Evolutionary conservation across 2,888 invertebrate genomes (phyloP), one percentile per base, ranked within the genome.

Genomic region (Arctia plantaginis): DNA sequence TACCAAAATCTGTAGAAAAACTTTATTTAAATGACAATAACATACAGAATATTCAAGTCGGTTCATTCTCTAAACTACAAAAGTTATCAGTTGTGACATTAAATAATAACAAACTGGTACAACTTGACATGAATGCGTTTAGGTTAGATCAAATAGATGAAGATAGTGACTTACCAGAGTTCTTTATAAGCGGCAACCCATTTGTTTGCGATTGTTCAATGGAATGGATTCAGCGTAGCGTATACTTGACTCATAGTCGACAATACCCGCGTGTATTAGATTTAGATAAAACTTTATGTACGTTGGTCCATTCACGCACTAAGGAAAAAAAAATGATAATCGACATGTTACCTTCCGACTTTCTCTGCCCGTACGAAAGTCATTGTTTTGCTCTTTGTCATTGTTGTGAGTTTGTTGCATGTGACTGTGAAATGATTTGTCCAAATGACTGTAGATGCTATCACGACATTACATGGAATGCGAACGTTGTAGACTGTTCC

Each of bases 351-450:
- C 96, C 97, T 77, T 97, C 97, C 80, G 97, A 98, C 92, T 98
- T 98, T 94, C 96, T 98, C 84, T 98, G 98, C 91, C 97, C 97
- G 35, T 98, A 98, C 92, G 97, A 97, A 87, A 97, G 97, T 74
- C 98, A 98, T 93, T 98, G 98, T 94, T 98, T 98, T 89, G 97
- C 98, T n/a, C 94, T 98, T 30, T 98, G 98, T 91, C 98, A 98
- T 92, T 98, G 98, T 93, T 98, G 98, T 94, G 98, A 98, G 86
- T 98, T 98, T 91, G 98, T 98, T 87, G 98, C 98, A 71, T 98
- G 98, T 93, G 98, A 98, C 93, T 98, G 98, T 95, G 98, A 98
- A 96, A 98, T 98, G 97, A 98, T 98, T 84, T 98, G 98, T 92
- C 98, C 98, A 68, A 96, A 96, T 88, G 97, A 97, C 90, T 98